Evolutionary conservation across 2,113 vertebrate species (phyloP).

Genomic region (Hypocryptadius cinnamomeus): DNA sequence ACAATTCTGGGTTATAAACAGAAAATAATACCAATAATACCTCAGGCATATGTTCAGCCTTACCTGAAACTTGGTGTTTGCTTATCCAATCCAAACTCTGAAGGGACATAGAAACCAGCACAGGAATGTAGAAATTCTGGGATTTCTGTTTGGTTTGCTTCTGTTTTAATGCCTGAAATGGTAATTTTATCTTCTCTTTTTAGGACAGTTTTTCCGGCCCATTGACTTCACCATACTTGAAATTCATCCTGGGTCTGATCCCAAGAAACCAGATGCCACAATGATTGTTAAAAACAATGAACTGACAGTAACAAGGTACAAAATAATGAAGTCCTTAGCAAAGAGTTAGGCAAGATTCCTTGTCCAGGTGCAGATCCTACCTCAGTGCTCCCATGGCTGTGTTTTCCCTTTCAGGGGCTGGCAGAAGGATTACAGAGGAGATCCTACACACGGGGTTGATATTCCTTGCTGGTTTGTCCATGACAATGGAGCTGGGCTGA

Average conservation of each 20-base stretch:
- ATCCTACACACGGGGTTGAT: constrained; percentile 64
- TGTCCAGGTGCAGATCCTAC: neutral
- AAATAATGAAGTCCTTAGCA: neutral
- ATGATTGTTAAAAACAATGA: constrained; percentile 85
- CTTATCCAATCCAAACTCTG: neutral
- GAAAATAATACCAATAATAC: neutral
- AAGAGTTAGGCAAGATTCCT: neutral
- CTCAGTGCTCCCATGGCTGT: neutral
- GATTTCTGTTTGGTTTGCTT: neutral
- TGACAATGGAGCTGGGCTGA: constrained; percentile 82
- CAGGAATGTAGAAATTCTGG: neutral
- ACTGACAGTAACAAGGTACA: constrained; percentile 88
- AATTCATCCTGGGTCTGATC: constrained; percentile 75
- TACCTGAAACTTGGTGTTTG: neutral
- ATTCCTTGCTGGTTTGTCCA: constrained; percentile 92
- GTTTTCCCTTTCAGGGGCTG: constrained; percentile 77
- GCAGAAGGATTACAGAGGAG: constrained; percentile 84
- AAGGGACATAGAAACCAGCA: neutral
- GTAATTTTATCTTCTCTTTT: neutral
- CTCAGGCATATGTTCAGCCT: neutral
- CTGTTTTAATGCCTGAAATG: neutral
- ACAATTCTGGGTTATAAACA: neutral
- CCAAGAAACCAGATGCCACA: constrained; percentile 86
- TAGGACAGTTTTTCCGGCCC: constrained; percentile 91
- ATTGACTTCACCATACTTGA: constrained; percentile 82